Conservation (phyloP, 2,113 vertebrate species). For the Epinephelus cyanopodus region DNA sequence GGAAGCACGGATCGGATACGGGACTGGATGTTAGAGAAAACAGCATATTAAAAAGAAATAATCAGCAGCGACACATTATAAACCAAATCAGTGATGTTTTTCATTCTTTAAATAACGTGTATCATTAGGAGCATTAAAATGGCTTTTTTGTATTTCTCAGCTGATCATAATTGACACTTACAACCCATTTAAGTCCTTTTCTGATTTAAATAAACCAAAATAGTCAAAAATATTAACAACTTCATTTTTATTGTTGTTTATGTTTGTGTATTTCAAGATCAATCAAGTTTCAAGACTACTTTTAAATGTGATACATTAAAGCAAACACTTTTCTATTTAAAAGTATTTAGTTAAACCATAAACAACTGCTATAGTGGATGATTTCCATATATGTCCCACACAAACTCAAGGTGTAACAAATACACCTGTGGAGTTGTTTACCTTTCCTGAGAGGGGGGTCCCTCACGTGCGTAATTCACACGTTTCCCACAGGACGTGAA, state of each 20-base stretch:
- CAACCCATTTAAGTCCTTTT: neutral
- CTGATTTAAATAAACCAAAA: neutral
- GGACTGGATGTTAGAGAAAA: neutral
- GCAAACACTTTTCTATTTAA: neutral
- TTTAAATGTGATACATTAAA: neutral
- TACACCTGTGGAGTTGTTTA: neutral
- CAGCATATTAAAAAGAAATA: neutral
- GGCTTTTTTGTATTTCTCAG: neutral
- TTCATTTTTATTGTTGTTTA: too few species aligned
- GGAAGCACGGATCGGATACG: neutral
- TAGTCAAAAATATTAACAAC: too few species aligned
- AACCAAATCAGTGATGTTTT: too few species aligned
- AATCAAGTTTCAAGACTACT: neutral
- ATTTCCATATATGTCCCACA: neutral
- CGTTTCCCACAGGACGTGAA: slow-evolving; percentile 35
- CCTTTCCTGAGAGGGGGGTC: too few species aligned
- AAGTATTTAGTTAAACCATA: too few species aligned
- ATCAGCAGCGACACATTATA: neutral
- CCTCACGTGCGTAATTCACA: fast-evolving
- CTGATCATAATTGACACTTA: neutral
- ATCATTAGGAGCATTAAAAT: neutral
- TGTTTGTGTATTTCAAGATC: too few species aligned
- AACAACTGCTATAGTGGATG: neutral
- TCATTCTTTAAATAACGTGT: too few species aligned
- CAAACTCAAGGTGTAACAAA: too few species aligned